Evolutionary conservation across 2,113 vertebrate species (phyloP), one percentile per base, ranked within the genome.

Genomic region (Noctilio leporinus): DNA sequence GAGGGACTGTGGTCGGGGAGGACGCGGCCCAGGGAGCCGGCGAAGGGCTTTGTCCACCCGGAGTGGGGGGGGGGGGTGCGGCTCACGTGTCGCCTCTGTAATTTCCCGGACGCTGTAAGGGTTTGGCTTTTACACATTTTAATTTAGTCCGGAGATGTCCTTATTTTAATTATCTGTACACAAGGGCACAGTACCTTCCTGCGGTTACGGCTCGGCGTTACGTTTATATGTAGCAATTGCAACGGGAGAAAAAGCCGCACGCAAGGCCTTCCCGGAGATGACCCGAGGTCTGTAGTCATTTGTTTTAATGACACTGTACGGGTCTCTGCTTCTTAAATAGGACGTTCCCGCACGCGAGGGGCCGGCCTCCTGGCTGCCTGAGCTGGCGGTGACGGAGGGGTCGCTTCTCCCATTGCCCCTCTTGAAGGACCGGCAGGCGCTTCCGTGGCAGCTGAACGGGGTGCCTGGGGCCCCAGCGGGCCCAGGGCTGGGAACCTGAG

Each of bases 91-190:
- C 95, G 85, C 91, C 78, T 92, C 88, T 96, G 93, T 86, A 93
- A 96, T 85, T 97, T 98, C 97, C 97, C 95, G 95, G 95, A 93
- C 93, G 76, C 97, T 98, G 95, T 97, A 93, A 97, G 91, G 95
- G 95, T 96, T 98, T 97, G 97, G 65, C 95, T 97, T 97, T 96
- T 96, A 86, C 75, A 93, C 93, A 95, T 97, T 97, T 96, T 97
- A 98, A 98, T 95, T 98, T 97, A 96, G 83, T 97, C 95, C 96
- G 24, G 47, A 95, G 97, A 97, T 97, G 84, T 86, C 81, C 96
- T 95, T 97, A 82, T 94, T 97, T 98, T 98, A 98, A 98, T 98
- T 98, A 84, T 96, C 96, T 95, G 82, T 35, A 97, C 89, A 96
- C 94, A 96, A 97, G 96, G 95, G 70, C 93, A 90, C 95, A 53